Percentiles rank a stretch among this genome's conserved stretches.
Conservation (phyloP, 2,888 invertebrate species). For the Drosophila hawaiiensis region DNA sequence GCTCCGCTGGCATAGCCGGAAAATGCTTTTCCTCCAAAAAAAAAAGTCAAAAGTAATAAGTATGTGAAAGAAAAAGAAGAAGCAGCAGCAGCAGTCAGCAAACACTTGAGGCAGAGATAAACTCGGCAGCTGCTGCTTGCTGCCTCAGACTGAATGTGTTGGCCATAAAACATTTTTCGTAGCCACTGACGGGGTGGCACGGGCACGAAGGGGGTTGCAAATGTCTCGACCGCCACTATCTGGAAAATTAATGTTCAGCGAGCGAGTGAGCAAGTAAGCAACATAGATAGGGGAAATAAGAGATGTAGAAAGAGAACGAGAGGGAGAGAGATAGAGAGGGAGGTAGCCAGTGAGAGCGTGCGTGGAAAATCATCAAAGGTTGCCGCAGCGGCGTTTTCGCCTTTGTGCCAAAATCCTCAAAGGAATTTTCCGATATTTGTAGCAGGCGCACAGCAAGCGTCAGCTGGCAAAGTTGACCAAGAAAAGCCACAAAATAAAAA, state of each 20-base stretch:
- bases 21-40: conserved; percentile 80
- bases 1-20: conserved; percentile 43
- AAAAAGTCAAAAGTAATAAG: conserved; percentile 75
- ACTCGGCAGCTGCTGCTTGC: conserved; percentile 41
- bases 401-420: conserved; percentile 84
- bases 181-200: conserved; percentile 31
- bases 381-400: conserved; percentile 74
- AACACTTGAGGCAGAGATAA: conserved; percentile 62
- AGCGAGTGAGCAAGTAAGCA: conserved; percentile 12
- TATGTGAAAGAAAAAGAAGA: conserved; percentile 61
- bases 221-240: conserved; percentile 65
- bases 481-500: conserved; percentile 64
- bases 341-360: conserved; percentile 39
- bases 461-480: conserved; percentile 73
- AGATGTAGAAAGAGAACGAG: conserved; percentile 8
- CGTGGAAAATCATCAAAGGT: conserved; percentile 82
- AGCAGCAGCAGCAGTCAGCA: conserved; percentile 36
- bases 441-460: conserved; percentile 78
- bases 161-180: conserved; percentile 75
- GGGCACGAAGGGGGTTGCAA: conserved; percentile 66
- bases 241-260: conserved; percentile 66
- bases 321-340: conserved; percentile 5
- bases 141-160: conserved; percentile 30
- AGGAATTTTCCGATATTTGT: conserved; percentile 85
- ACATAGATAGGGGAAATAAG: neutral